Base-by-base conservation (phyloP, 1,140 invertebrate species). In the Diprion similis region DNA sequence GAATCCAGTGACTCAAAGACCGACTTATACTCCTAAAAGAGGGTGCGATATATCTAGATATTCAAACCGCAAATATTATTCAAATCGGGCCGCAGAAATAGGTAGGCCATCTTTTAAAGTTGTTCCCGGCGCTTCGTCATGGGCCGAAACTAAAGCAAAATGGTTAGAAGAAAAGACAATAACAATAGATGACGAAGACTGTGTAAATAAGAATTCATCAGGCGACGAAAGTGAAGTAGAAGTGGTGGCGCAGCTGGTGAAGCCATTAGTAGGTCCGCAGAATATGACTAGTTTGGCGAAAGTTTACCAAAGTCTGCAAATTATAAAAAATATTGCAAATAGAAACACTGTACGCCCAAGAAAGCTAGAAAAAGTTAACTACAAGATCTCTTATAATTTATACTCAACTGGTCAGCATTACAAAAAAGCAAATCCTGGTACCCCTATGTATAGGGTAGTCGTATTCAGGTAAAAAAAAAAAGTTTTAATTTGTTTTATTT, bases 81-180 rank as follows among this genome's bases (percentile, higher is more conserved):
- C 24, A 37, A 37, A 37, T 6, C 24, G 24, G 24, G 75, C 15
- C 1, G 24, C 1, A n/a, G 19, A 78, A 8, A 10, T 73, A 37
- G 80, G 81, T 78, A 73, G 76, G 24, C 73, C 83, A 8, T 80
- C 84, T 0, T 86, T 86, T 72, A 77, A 72, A 11, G 82, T 78
- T 71, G 18, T 78, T 8, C 78, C 82, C 10, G 84, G 81, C 66
- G 75, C 76, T 67, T 77, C 75, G 10, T 83, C 85, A 0, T 88
- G 87, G 87, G 45, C 76, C 1, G 83, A 88, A 68, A 74, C 87
- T n/a, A 88, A 87, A 70, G 77, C 76, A 66, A 87, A 82, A 70
- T 87, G 85, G 85, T 78, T 77, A 15, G 86, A 88, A 7, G 82
- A 84, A 51, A 86, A 84, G 71, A 88, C 84, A 0, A 88, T 88